These are phyloP conservation scores for Cheilosia grossa DNA, from an alignment of 2,888 invertebrate genomes.

Conservation along the genomic window DNA sequence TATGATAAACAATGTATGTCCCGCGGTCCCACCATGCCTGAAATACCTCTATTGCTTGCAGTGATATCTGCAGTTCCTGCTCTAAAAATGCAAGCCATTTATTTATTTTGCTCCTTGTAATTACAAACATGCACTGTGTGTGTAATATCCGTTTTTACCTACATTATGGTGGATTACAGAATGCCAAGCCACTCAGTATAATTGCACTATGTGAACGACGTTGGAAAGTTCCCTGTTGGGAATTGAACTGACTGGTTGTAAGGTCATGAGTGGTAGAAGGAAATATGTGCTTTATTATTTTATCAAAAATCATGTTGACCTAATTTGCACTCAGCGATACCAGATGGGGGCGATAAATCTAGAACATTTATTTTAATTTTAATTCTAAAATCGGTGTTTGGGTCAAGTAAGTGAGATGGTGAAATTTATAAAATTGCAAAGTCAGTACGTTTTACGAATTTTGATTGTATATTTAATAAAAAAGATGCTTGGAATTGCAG, in stretches of 20 bases:
- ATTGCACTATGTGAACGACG: slow-evolving; percentile 44
- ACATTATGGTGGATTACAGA: neutral
- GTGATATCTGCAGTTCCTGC: neutral
- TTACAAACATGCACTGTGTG: neutral
- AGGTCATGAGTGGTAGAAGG: slow-evolving; percentile 21
- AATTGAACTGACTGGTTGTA: slow-evolving; percentile 27
- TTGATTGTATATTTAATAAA: too few relatives aligned
- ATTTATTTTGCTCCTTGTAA: neutral
- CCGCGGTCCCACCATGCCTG: neutral
- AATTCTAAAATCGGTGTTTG: neutral
- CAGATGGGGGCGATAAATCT: neutral
- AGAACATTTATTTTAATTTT: slow-evolving; percentile 2
- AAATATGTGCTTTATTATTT: slow-evolving; percentile 18
- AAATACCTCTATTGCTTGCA: neutral
- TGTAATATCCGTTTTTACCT: neutral
- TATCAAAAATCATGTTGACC: slow-evolving; percentile 16
- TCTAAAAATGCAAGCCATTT: neutral
- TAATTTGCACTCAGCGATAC: slow-evolving; percentile 14
- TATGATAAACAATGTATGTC: neutral
- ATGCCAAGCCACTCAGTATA: slow-evolving; percentile 47
- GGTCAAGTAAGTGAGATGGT: neutral
- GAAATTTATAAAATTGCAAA: too few relatives aligned
- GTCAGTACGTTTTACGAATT: too few relatives aligned
- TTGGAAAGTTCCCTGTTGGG: slow-evolving; percentile 44
- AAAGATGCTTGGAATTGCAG: too few relatives aligned